Conservation (phyloP, 2,113 vertebrate species). For the Hippotragus niger region DNA sequence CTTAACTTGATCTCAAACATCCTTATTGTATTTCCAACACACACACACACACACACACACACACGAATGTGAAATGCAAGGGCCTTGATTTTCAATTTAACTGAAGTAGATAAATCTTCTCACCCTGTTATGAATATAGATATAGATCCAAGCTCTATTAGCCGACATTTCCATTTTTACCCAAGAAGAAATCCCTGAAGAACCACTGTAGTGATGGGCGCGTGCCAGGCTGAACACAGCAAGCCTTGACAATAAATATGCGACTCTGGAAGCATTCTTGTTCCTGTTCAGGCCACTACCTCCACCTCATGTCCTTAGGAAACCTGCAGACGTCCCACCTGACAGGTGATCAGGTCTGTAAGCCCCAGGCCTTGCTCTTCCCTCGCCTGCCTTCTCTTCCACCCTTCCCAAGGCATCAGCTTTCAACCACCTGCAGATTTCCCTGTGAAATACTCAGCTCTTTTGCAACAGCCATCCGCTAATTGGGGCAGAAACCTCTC, state of each 20-base stretch:
- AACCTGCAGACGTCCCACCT: neutral
- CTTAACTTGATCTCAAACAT: neutral
- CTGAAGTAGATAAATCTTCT: neutral
- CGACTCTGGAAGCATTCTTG: rapidly evolving
- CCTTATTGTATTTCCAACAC: neutral
- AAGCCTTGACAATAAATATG: rapidly evolving
- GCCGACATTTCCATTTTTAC: neutral
- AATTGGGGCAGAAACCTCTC: rapidly evolving
- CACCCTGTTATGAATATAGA: neutral
- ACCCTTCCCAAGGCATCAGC: too few species aligned
- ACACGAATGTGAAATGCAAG: neutral
- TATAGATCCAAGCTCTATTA: rapidly evolving
- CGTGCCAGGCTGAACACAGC: rapidly evolving
- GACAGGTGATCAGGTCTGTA: rapidly evolving
- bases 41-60: neutral
- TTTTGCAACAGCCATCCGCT: rapidly evolving
- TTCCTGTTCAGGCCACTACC: rapidly evolving
- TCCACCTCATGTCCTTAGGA: rapidly evolving
- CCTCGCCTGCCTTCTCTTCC: neutral
- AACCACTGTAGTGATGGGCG: rapidly evolving
- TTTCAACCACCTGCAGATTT: neutral
- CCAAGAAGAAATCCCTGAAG: neutral
- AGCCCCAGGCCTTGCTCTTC: neutral
- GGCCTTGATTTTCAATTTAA: neutral
- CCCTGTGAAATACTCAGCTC: rapidly evolving